Evolutionary conservation across 2,113 vertebrate genomes (phyloP).

Genomic region (Pomatostomus ruficeps): DNA sequence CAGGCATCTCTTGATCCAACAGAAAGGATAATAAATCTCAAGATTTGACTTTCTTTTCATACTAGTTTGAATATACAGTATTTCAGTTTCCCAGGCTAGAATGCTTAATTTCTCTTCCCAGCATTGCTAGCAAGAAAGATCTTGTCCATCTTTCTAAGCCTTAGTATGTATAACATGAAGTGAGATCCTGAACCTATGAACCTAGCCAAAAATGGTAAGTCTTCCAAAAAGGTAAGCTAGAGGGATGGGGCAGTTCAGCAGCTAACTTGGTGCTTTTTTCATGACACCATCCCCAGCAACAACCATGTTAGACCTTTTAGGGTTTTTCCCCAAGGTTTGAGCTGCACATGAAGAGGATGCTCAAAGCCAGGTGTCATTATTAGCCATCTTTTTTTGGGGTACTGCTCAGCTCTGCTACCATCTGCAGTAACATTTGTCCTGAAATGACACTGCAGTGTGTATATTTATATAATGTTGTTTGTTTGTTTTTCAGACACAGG

Average conservation of each 20-base stretch:
- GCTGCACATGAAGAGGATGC: not conserved
- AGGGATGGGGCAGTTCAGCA: not conserved
- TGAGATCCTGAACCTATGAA: not conserved
- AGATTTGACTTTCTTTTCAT: not conserved
- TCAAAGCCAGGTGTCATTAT: not conserved
- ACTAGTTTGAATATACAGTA: not conserved
- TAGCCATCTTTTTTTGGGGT: not conserved
- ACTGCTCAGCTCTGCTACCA: not conserved
- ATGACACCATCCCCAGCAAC: not conserved
- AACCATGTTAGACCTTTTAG: not conserved
- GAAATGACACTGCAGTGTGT: not conserved
- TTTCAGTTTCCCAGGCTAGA: not conserved
- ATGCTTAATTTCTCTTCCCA: not conserved
- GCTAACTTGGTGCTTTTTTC: not conserved
- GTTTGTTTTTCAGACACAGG: constrained; percentile 79
- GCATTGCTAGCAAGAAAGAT: not conserved
- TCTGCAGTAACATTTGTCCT: not conserved
- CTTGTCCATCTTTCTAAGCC: not conserved
- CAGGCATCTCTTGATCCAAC: not conserved
- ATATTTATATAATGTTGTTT: not conserved
- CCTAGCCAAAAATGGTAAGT: not conserved
- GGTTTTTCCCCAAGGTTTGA: not conserved
- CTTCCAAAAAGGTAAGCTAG: not conserved
- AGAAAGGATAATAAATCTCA: not conserved
- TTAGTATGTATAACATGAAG: not conserved